Base-by-base conservation (phyloP, 2,113 vertebrate genomes). In the Ameiurus melas region DNA sequence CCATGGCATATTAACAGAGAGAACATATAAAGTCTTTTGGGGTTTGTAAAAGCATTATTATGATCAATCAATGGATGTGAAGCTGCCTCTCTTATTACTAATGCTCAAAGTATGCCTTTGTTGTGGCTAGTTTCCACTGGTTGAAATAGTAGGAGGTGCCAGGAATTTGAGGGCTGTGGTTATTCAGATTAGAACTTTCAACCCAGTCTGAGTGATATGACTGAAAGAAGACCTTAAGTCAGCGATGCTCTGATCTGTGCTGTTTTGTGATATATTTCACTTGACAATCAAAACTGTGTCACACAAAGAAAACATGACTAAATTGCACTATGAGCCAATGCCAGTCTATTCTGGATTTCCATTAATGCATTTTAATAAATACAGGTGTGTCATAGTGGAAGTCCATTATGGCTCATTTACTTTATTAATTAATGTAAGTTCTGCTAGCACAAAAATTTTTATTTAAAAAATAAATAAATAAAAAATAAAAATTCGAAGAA, bases 1-100 rank as follows among this genome's bases (percentile, higher is more conserved):
- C 62, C 73, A 55, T 88, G 73, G 83, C 73, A 88, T 79, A 85
- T 85, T 85, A 88, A 88, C 51, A 6, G 73, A 30, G 83, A 85
- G 58, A 79, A 88, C 47, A 80, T 88, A 70, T 39, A 55, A 80
- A n/a, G 62, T 47, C 83, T 85, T 84, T 85, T 19, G 83, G 87
- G 83, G 57, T 85, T 80, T 70, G 83, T 85, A 85, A 88, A 88
- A 85, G 83, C 73, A 66, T 68, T 88, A 85, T 88, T 79, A 85
- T 78, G 62, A 84, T 78, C 86, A 78, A 84, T 85, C 83, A 79
- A 55, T 70, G 71, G 80, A 47, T 62, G 55, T 57, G 53, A 83
- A 75, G 43, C 86, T 80, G 68, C 53, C 53, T 87, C 80, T 88
- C 83, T 20, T 79, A 85, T 88, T 88, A 70, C 87, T 57, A 84